These are phyloP conservation scores for Pipistrellus pipistrellus DNA, from an alignment of 2,797 vertebrate genomes.

Conservation along the genomic window DNA sequence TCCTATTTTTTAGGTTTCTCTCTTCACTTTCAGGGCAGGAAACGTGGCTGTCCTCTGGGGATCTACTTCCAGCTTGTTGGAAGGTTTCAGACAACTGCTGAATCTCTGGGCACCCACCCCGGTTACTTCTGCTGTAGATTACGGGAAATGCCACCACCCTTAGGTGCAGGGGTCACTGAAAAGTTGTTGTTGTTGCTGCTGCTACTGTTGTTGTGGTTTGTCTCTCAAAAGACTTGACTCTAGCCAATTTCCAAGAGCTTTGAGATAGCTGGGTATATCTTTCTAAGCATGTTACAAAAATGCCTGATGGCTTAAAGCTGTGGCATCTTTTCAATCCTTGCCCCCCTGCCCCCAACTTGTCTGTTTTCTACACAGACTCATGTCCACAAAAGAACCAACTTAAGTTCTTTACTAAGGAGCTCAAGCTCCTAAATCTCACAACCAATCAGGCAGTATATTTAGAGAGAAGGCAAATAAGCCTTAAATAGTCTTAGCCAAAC, in stretches of 20 bases:
- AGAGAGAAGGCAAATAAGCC: conserved; percentile 72
- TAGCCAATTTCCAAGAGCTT: not conserved
- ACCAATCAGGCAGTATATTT: conserved; percentile 76
- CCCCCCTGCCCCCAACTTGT: not conserved
- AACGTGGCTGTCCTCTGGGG: conserved; percentile 32
- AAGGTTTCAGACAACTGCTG: conserved; percentile 10
- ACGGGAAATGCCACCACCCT: not conserved
- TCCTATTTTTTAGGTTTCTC: conserved; percentile 67
- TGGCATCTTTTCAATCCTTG: not conserved
- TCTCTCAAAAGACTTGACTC: conserved; percentile 11
- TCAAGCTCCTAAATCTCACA: conserved; percentile 65
- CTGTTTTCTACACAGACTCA: conserved; percentile 62
- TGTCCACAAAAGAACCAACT: conserved; percentile 67
- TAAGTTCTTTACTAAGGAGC: conserved; percentile 62
- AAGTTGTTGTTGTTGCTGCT: not conserved
- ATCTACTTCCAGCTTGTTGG: conserved; percentile 47
- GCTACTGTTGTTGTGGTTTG: not conserved
- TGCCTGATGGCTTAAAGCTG: not conserved
- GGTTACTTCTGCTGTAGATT: not conserved
- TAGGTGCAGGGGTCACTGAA: not conserved
- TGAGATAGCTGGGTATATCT: not conserved
- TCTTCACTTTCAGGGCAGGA: conserved; percentile 67
- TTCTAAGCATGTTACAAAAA: not conserved
- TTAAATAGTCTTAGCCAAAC: conserved; percentile 70
- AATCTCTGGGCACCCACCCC: not conserved